A percentile compares a stretch with the other conserved stretches of the same genome.
Conservation (phyloP, 2,113 vertebrate species). For the Bagarius yarrelli region DNA sequence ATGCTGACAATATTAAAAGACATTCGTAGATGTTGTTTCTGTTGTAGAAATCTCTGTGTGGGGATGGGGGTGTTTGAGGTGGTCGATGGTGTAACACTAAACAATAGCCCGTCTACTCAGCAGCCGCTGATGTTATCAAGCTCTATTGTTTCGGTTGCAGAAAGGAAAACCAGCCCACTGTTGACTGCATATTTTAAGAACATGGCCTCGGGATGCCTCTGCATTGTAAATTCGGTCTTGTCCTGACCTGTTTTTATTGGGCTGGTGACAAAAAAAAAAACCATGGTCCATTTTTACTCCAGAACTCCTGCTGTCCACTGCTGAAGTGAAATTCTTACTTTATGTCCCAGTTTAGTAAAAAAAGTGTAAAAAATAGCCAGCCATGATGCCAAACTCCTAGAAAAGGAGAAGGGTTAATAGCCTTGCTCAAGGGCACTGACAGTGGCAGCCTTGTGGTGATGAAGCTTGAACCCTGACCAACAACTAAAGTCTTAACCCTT, state of each 20-base stretch:
- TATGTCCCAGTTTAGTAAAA: too few relatives aligned
- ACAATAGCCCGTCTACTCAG: neutral
- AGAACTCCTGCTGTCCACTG: too few relatives aligned
- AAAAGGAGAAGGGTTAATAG: too few relatives aligned
- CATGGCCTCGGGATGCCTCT: neutral
- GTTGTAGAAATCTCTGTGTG: neutral
- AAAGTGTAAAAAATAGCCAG: too few relatives aligned
- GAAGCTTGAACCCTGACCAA: too few relatives aligned
- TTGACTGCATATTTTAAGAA: neutral
- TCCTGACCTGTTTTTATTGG: neutral
- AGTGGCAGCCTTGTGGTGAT: too few relatives aligned
- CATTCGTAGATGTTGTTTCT: neutral
- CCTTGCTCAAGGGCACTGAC: too few relatives aligned
- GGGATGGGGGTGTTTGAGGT: neutral
- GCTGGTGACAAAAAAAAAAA: neutral
- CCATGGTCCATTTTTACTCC: neutral
- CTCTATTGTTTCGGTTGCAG: neutral
- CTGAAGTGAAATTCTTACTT: neutral
- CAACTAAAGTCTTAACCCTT: too few relatives aligned
- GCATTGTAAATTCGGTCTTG: neutral
- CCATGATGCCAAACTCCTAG: too few relatives aligned
- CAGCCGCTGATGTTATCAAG: neutral
- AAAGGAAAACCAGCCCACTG: neutral
- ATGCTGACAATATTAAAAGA: too few relatives aligned
- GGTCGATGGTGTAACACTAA: neutral